A percentile compares a stretch with the other conserved stretches of the same genome.
phyloP scores from a whole-genome alignment of 2,113 vertebrate species.

The Puffinus mauretanicus region DNA sequence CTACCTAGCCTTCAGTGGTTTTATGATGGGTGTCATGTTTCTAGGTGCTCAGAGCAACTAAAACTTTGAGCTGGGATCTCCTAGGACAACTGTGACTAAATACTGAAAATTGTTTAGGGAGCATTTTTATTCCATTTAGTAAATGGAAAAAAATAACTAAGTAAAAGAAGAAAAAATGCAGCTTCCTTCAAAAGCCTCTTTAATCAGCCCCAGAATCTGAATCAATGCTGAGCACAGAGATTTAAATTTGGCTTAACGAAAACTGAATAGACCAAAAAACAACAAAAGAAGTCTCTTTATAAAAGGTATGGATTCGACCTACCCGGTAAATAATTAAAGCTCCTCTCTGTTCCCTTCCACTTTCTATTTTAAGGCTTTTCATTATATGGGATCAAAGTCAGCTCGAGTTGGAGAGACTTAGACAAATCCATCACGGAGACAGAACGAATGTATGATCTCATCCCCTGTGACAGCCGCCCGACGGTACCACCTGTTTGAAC shows the following conservation, averaged over 20 bases:
- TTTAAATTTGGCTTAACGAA: conserved; percentile 55
- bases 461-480: not conserved
- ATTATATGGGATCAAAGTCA: conserved; percentile 56
- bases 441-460: conserved; percentile 34
- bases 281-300: conserved; percentile 36
- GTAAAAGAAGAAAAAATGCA: not conserved
- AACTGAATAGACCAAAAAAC: conserved; percentile 49
- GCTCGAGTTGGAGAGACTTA: conserved; percentile 40
- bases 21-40: not conserved
- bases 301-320: conserved; percentile 38
- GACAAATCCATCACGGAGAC: conserved; percentile 5
- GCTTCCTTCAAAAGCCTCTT: conserved; percentile 35
- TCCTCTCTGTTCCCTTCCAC: conserved; percentile 52
- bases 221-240: conserved; percentile 19
- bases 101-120: not conserved
- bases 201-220: conserved; percentile 32
- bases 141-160: conserved; percentile 1
- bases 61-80: not conserved
- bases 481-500: conserved; percentile 29
- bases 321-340: conserved; percentile 60
- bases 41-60: not conserved
- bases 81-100: not conserved
- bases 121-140: not conserved
- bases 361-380: conserved; percentile 60
- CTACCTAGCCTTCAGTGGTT: not conserved